Base-by-base conservation (phyloP, 2,888 invertebrate species). In the Agonopterix arenella region DNA sequence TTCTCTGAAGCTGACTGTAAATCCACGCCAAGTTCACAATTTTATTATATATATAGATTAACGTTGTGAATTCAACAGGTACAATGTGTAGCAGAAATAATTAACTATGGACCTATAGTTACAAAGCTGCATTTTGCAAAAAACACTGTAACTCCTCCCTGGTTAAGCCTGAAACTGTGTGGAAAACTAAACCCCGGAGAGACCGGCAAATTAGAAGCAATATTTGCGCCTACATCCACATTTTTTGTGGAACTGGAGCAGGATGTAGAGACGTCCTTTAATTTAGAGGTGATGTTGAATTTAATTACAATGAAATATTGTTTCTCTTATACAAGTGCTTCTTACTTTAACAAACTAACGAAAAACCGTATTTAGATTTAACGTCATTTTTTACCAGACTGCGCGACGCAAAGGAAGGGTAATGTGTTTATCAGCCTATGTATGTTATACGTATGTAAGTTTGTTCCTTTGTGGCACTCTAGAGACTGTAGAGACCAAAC, bases 71-170 rank as follows among this genome's bases (percentile, higher is more conserved):
- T 36, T 43, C 36, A 36, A 37, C 40, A 85, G 69, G 82, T 84
- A 5, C 81, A 86, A 57, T 85, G 86, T 53, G 76, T 79, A 10
- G 70, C 88, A 2, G 80, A 83, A 46, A 65, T 92, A 40, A 73
- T 84, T 42, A 92, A 92, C 67, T 91, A 91, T 58, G 92, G 92
- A 0, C 91, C 92, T 1, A 80, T 82, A 46, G 62, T 67, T 18
- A 81, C 80, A 0, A 83, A 84, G 45, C 54, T 92, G 7, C 80
- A 79, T 64, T 67, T 91, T 52, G 72, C 80, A 18, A 86, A 80
- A 64, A 69, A 71, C 9, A 73, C 73, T 8, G 49, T 57, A 11
- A 55, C 83, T 28, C 86, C 88, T 1, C 36, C 52, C 0, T 86
- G 84, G 83, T 56, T 89, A 41, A 60, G 55, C 36, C 56, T 88